Percentiles rank a stretch among this genome's conserved stretches.
phyloP scores from a whole-genome alignment of 2,797 vertebrate genomes.

The Eurystomus glaucurus region DNA sequence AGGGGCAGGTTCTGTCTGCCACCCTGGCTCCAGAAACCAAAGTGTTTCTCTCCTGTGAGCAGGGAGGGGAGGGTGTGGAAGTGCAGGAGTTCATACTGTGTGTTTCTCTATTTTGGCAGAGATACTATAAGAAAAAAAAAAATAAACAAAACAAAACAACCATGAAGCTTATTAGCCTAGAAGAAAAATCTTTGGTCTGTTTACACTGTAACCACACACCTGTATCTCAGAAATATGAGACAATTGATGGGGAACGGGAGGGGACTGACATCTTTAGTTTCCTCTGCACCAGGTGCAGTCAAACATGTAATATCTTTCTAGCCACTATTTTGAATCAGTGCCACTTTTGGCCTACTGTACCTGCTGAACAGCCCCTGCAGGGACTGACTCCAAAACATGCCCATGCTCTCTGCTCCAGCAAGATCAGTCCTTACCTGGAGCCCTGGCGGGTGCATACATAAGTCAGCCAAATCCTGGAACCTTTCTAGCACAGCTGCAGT shows the following conservation, averaged over 20 bases:
- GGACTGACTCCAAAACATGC: slow-evolving; percentile 51
- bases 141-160: neutral
- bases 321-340: slow-evolving; percentile 64
- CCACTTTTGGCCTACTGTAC: slow-evolving; percentile 62
- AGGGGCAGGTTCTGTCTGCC: neutral
- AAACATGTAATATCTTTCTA: slow-evolving; percentile 10
- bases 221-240: slow-evolving; percentile 53
- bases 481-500: neutral
- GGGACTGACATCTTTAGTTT: slow-evolving; percentile 37
- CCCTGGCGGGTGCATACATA: neutral
- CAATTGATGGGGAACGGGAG: slow-evolving; percentile 40
- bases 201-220: slow-evolving; percentile 55
- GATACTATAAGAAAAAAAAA: neutral
- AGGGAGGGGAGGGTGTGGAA: neutral
- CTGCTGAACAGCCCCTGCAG: slow-evolving; percentile 67
- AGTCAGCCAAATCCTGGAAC: slow-evolving; percentile 33
- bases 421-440: slow-evolving; percentile 14
- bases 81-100: neutral
- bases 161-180: slow-evolving; percentile 6
- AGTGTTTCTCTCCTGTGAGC: neutral
- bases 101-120: slow-evolving; percentile 8
- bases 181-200: slow-evolving; percentile 43
- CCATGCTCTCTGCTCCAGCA: slow-evolving; percentile 45
- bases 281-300: slow-evolving; percentile 65
- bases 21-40: neutral